Conservation (phyloP, 2,113 vertebrate genomes). For the Callipepla squamata region DNA sequence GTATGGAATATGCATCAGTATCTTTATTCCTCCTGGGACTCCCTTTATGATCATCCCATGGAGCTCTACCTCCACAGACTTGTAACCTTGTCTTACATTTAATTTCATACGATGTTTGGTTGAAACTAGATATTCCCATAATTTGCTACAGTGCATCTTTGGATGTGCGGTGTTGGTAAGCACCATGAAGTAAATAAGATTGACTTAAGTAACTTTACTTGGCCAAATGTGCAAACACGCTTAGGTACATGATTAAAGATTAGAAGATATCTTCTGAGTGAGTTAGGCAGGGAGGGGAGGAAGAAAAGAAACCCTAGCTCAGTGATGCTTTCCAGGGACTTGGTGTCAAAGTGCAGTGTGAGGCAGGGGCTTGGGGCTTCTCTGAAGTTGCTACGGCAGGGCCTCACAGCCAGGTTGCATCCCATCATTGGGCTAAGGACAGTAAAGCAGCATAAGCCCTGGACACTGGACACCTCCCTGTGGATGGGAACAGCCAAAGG, state of each 20-base stretch:
- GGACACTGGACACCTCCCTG: not conserved
- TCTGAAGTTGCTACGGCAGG: accelerated
- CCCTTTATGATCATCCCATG: not conserved
- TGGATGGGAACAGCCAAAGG: accelerated
- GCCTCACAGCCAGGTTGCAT: not conserved
- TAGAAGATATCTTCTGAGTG: not conserved
- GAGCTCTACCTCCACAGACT: not conserved
- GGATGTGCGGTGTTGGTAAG: not conserved
- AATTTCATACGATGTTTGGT: not conserved
- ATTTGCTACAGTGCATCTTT: not conserved
- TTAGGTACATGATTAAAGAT: not conserved
- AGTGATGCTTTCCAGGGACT: not conserved
- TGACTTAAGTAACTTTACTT: not conserved
- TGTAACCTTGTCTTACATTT: not conserved
- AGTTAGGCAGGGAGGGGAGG: not conserved
- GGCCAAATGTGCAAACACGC: not conserved
- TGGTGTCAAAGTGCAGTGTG: not conserved
- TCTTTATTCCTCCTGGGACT: not conserved
- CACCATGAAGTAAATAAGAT: not conserved
- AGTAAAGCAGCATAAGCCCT: not conserved
- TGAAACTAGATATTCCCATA: not conserved
- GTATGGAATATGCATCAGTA: not conserved
- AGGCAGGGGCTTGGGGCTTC: not conserved
- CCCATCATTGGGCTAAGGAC: not conserved
- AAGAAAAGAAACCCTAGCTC: not conserved